Conservation (phyloP, 2,797 vertebrate genomes). For the Philypnodon macrostomus region DNA sequence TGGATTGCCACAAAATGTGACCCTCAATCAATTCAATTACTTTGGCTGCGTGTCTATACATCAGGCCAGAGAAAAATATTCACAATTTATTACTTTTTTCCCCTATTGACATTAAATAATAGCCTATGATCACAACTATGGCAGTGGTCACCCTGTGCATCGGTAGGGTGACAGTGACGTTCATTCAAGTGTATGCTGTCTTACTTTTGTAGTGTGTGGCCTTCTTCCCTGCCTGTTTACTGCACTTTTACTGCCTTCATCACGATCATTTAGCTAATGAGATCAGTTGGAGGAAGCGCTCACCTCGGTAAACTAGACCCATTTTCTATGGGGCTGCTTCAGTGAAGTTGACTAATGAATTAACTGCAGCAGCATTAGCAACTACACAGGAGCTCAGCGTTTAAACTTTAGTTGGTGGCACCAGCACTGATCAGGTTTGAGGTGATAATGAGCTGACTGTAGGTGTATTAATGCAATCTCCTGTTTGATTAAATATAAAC, state of each 20-base stretch:
- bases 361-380: slow-evolving; percentile 6
- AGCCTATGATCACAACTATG: too few species aligned
- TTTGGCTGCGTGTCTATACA: not conserved
- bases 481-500: slow-evolving; percentile 14
- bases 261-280: slow-evolving; percentile 31
- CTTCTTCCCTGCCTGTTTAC: slow-evolving; percentile 9
- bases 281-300: slow-evolving; percentile 20
- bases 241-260: slow-evolving; percentile 20
- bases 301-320: slow-evolving; percentile 16
- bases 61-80: not conserved
- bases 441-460: slow-evolving; percentile 1
- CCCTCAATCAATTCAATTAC: not conserved
- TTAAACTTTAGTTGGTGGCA: not conserved
- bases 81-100: not conserved
- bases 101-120: too few species aligned
- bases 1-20: not conserved
- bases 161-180: too few species aligned
- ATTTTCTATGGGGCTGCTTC: slow-evolving; percentile 12
- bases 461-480: slow-evolving; percentile 20
- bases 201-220: not conserved
- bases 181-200: too few species aligned
- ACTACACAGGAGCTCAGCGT: slow-evolving; percentile 1
- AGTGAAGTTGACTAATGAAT: slow-evolving; percentile 1
- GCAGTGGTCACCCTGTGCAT: too few species aligned
- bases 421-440: slow-evolving; percentile 24